Base-by-base conservation (phyloP, 2,797 vertebrate species). In the Pangasius macronema region DNA sequence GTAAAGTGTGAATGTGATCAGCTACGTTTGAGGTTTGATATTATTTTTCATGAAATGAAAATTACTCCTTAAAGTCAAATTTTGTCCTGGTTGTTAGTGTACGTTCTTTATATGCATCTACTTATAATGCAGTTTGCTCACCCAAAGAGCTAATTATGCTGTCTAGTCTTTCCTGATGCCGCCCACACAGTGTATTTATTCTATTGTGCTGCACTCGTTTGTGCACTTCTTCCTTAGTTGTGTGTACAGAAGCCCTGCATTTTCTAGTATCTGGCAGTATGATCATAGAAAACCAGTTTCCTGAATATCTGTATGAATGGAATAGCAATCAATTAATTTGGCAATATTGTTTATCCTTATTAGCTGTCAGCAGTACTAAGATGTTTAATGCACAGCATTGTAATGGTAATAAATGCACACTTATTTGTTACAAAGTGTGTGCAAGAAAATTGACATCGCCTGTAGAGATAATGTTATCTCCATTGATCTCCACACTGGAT, bases 81-180 rank as follows among this genome's bases (percentile, higher is more conserved):
- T 85, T 67, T 49, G 27, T 67, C 11, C 42, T 27, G 84, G 59
- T 73, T 79, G 57, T 77, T 27, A 85, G 27, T 53, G 57, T 24
- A 46, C 3, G 0, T 63, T 53, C 67, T 57, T 84, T 84, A 83
- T 33, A 36, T 33, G 46, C 46, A 36, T 68, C 63, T 68, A 57
- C 65, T 84, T 84, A 72, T 24, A 84, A 70, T 27, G 82, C 82
- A 84, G 30, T 57, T 84, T 57, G 22, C 51, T 72, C 33, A 72
- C 30, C 22, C 49, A 57, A 72, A 55, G 30, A 84, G 65, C 18
- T 84, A 36, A 84, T 84, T 84, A 84, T 72, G 67, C 49, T 84
- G 82, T 84, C 82, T 84, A 27, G 49, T 84, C 82, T 72, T 84
- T 84, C 67, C 67, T 57, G 67, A 72, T 39, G 65, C 67, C 82